A percentile compares a stretch with the other conserved stretches of the same genome.
Evolutionary conservation across 2,888 invertebrate species (phyloP).

Genomic region (Xestoiulus laeticollis): DNA sequence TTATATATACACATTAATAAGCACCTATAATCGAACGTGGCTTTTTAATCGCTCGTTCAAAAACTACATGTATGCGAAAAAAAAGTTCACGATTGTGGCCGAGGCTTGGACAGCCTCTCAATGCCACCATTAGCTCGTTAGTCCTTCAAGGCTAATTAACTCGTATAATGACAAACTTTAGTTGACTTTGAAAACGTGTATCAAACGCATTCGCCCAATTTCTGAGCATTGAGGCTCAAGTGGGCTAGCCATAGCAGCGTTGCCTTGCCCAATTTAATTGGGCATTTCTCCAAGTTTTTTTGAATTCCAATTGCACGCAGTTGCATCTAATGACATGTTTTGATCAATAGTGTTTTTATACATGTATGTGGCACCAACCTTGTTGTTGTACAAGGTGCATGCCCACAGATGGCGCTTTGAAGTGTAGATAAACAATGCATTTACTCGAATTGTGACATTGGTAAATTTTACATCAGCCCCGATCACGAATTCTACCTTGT

Average conservation of each 20-base stretch:
- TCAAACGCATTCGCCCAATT: conserved; percentile 39
- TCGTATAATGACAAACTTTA: neutral
- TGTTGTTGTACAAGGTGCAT: neutral
- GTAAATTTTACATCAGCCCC: no score
- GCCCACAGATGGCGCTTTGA: neutral
- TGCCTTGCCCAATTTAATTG: neutral
- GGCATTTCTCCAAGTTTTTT: neutral
- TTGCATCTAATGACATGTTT: neutral
- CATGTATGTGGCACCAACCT: neutral
- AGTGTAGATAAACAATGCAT: no score
- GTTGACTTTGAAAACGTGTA: conserved; percentile 5
- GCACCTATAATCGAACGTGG: neutral
- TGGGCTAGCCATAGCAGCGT: neutral
- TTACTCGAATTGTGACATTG: no score
- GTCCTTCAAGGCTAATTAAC: conserved; percentile 25
- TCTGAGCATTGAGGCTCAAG: neutral
- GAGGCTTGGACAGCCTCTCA: neutral
- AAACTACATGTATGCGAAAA: neutral
- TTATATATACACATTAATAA: neutral
- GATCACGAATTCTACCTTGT: no score
- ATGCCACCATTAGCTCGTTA: neutral
- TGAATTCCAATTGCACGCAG: neutral
- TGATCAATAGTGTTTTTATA: neutral
- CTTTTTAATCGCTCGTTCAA: neutral
- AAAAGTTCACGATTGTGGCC: neutral